Percentiles rank a stretch among this genome's conserved stretches.
Conservation (phyloP, 2,888 invertebrate genomes). For the Drosophila prolongata region DNA sequence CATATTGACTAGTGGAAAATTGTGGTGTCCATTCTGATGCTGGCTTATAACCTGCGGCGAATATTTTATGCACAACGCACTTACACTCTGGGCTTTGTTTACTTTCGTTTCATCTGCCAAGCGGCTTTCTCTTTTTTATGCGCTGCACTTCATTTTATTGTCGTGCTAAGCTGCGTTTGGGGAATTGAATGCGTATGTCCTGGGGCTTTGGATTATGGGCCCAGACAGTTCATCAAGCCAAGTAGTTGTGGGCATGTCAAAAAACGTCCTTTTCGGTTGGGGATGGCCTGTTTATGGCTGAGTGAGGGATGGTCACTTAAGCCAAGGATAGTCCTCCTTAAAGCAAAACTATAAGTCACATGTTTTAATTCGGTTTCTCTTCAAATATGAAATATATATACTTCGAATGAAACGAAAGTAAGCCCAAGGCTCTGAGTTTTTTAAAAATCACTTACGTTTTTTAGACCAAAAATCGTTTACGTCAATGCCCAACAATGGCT, state of each 20-base stretch:
- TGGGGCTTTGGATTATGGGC: constrained; percentile 55
- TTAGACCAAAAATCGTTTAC: too few species aligned
- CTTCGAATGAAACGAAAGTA: too few species aligned
- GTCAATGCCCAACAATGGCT: too few species aligned
- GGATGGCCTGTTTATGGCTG: constrained; percentile 1
- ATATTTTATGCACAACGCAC: constrained; percentile 75
- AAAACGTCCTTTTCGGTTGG: neutral
- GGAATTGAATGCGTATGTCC: constrained; percentile 72
- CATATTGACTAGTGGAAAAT: constrained; percentile 72
- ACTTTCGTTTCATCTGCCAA: constrained; percentile 22
- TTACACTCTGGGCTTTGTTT: constrained; percentile 54
- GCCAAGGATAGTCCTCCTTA: neutral
- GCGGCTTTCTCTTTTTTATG: constrained; percentile 54
- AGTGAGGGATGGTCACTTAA: neutral
- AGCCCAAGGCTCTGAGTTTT: too few species aligned
- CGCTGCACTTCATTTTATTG: constrained; percentile 78
- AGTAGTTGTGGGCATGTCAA: constrained; percentile 47
- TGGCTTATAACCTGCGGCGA: constrained; percentile 70
- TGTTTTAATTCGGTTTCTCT: neutral
- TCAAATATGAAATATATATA: too few species aligned
- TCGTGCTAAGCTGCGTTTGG: constrained; percentile 74
- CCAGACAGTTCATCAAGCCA: constrained; percentile 69
- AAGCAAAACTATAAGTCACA: neutral
- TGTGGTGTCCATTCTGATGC: constrained; percentile 66
- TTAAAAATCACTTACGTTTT: too few species aligned